These are phyloP conservation scores for Trichechus manatus DNA, from an alignment of 2,113 vertebrate species.

Conservation along the genomic window DNA sequence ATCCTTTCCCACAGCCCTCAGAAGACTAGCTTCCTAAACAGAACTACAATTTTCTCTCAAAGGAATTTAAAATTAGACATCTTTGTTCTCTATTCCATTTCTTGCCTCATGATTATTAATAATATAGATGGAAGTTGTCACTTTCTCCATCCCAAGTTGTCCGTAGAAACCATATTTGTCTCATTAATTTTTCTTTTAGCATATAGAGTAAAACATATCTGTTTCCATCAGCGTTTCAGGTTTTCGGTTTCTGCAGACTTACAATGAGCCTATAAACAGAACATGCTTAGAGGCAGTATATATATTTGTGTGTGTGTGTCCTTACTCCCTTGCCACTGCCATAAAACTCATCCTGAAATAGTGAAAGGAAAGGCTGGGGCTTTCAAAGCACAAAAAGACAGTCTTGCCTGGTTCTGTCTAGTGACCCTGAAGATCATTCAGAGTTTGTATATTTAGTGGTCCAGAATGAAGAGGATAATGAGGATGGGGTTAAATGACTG, in stretches of 20 bases:
- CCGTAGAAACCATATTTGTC: slow-evolving; percentile 51
- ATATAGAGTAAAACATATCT: slow-evolving; percentile 47
- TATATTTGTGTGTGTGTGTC: neutral
- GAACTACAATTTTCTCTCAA: neutral
- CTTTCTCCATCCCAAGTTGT: neutral
- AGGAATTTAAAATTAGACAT: slow-evolving; percentile 46
- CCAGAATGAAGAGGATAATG: neutral
- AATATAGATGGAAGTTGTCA: neutral
- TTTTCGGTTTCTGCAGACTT: slow-evolving; percentile 62
- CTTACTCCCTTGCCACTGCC: neutral
- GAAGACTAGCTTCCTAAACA: slow-evolving; percentile 49
- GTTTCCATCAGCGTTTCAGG: slow-evolving; percentile 52
- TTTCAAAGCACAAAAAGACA: neutral
- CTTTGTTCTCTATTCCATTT: neutral
- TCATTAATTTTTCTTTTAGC: slow-evolving; percentile 58
- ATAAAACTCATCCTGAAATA: slow-evolving; percentile 27
- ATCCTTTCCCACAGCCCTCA: neutral
- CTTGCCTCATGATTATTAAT: slow-evolving; percentile 8
- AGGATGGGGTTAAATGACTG: rapidly evolving
- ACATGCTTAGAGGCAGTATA: neutral
- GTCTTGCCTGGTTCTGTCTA: neutral
- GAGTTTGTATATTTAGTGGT: neutral
- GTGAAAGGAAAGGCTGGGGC: neutral
- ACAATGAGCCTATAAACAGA: slow-evolving; percentile 53
- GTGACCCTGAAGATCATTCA: neutral